Evolutionary conservation across 2,113 vertebrate genomes (phyloP).

Genomic region (Coturnix japonica): DNA sequence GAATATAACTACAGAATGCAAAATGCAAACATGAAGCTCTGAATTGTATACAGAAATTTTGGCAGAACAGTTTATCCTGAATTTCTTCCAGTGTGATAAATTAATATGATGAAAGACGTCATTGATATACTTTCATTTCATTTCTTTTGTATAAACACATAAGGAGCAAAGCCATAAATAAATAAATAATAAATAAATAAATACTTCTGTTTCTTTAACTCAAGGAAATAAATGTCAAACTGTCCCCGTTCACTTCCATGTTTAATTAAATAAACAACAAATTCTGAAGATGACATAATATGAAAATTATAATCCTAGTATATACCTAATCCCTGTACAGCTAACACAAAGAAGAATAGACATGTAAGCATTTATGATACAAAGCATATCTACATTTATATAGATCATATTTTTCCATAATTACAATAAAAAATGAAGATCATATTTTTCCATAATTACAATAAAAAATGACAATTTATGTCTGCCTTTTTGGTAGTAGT

Average conservation of each 20-base stretch:
- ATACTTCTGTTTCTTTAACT: not conserved
- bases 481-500: not conserved
- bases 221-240: not conserved
- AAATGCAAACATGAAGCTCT: not conserved
- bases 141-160: not conserved
- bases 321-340: not conserved
- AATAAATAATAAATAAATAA: accelerated
- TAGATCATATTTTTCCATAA: not conserved
- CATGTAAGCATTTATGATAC: not conserved
- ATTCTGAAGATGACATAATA: not conserved
- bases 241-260: not conserved
- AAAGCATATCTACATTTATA: not conserved
- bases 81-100: not conserved
- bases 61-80: not conserved
- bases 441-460: not conserved
- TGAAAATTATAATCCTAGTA: not conserved
- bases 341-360: not conserved
- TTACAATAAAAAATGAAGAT: not conserved
- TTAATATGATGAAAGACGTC: not conserved
- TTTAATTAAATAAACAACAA: not conserved
- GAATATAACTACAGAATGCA: not conserved
- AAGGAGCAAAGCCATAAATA: not conserved
- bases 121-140: not conserved
- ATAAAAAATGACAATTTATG: not conserved
- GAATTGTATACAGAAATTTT: not conserved